Conservation (phyloP, 2,888 invertebrate genomes). For the Silvanus unidentatus region DNA sequence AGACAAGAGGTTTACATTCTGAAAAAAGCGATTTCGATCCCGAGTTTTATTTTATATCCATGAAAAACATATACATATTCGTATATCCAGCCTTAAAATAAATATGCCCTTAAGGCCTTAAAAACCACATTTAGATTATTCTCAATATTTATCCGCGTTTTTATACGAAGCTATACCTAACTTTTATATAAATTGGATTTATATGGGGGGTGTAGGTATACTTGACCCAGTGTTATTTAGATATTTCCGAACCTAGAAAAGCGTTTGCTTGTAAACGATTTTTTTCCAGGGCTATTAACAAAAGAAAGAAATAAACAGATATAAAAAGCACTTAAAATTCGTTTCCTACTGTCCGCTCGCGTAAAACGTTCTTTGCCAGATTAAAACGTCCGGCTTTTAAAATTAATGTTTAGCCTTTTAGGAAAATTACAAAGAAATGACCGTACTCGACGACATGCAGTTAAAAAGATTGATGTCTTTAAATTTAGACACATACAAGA, state of each 20-base stretch:
- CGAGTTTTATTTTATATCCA: no score
- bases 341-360: conserved; percentile 26
- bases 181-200: no score
- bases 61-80: no score
- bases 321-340: conserved; percentile 34
- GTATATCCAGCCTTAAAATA: no score
- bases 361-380: conserved; percentile 30
- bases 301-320: conserved; percentile 14
- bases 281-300: conserved; percentile 6
- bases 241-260: conserved; percentile 13
- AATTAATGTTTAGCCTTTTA: conserved; percentile 35
- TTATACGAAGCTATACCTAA: no score
- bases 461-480: conserved; percentile 29
- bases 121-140: no score
- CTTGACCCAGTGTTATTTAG: conserved; percentile 10
- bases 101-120: no score
- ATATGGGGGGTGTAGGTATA: no score
- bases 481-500: neutral
- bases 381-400: conserved; percentile 38
- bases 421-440: conserved; percentile 35
- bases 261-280: conserved; percentile 5
- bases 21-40: no score
- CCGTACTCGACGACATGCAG: conserved; percentile 24
- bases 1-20: no score
- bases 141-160: no score